Evolutionary conservation across 2,888 invertebrate species (phyloP).

Genomic region (Brachylomia viminalis): DNA sequence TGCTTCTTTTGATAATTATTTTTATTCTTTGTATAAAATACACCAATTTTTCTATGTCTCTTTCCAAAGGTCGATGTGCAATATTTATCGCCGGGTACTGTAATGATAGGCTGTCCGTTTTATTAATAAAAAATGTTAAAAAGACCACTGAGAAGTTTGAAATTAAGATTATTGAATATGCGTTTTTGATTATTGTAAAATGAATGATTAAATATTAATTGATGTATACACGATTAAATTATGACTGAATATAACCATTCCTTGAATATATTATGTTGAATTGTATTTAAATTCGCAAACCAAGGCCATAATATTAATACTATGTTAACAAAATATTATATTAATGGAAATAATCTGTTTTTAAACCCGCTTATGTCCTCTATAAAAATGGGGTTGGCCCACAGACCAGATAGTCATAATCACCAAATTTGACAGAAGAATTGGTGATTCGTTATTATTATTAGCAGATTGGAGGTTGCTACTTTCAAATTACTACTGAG

Average conservation of each 20-base stretch:
- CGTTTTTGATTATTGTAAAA: constrained; percentile 28
- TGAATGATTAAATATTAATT: constrained; percentile 10
- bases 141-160: not conserved
- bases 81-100: too few species aligned
- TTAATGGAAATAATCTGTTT: constrained; percentile 2
- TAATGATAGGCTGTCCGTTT: constrained; percentile 49
- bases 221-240: constrained; percentile 18
- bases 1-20: too few species aligned
- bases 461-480: not conserved
- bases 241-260: constrained; percentile 47
- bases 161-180: not conserved
- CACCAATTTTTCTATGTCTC: too few species aligned
- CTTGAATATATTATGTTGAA: constrained; percentile 41
- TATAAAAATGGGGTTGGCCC: not conserved
- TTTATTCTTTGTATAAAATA: too few species aligned
- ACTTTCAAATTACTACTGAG: not conserved
- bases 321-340: constrained; percentile 3
- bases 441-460: not conserved
- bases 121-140: not conserved
- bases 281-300: constrained; percentile 1
- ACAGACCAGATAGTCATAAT: not conserved
- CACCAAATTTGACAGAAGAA: not conserved
- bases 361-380: not conserved
- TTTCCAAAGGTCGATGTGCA: too few species aligned
- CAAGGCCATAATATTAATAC: not conserved